A percentile compares a stretch with the other conserved stretches of the same genome.
Conservation (phyloP, 1,140 invertebrate genomes). For the Telenomus remus region DNA sequence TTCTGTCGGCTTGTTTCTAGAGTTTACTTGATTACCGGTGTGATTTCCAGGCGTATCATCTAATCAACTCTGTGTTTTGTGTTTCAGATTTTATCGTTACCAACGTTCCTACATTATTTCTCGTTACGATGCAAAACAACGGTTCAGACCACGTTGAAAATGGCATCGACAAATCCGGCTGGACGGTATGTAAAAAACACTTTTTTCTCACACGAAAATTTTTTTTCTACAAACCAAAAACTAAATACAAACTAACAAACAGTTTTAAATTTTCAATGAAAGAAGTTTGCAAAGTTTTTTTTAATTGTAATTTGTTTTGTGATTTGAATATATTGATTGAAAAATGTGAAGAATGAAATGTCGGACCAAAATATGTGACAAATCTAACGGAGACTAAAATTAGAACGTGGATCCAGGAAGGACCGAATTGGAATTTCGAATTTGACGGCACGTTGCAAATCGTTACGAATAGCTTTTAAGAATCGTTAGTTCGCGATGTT, state of each 20-base stretch:
- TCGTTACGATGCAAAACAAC: conserved; percentile 71
- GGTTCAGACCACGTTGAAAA: conserved; percentile 70
- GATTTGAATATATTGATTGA: too few relatives aligned
- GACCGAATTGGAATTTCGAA: background rate
- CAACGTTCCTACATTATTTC: conserved; percentile 48
- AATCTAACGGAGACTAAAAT: conserved; percentile 10
- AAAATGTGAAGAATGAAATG: too few relatives aligned
- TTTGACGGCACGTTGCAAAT: background rate
- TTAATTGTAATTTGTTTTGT: too few relatives aligned
- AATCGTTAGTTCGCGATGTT: conserved; percentile 1
- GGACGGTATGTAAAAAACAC: conserved; percentile 65
- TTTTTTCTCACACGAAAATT: too few relatives aligned
- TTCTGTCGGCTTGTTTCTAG: too few relatives aligned
- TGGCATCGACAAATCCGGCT: conserved; percentile 69
- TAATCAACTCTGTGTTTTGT: conserved; percentile 11
- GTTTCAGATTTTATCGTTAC: conserved; percentile 45
- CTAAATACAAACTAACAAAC: too few relatives aligned
- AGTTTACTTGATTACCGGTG: conserved; percentile 73
- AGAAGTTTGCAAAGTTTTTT: too few relatives aligned
- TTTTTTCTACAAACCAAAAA: too few relatives aligned
- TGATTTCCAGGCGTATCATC: conserved; percentile 76
- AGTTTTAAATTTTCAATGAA: too few relatives aligned
- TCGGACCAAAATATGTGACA: conserved; percentile 10
- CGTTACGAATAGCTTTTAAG: too few relatives aligned
- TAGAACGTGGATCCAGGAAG: too few relatives aligned